Conservation (phyloP, 2,888 invertebrate species). For the Drosophila siamana region DNA sequence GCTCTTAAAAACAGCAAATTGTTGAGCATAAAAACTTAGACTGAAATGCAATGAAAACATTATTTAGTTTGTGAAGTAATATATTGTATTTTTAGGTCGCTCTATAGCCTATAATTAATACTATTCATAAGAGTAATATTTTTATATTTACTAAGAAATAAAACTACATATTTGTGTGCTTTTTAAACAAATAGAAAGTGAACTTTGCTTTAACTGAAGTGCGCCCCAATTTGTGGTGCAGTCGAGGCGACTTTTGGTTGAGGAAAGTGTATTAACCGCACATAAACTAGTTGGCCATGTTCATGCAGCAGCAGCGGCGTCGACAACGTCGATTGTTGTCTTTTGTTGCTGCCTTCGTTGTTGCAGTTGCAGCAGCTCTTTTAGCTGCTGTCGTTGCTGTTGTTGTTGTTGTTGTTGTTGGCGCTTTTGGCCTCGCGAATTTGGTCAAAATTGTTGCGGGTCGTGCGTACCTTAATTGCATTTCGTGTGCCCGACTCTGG, state of each 20-base stretch:
- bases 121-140: too few species aligned
- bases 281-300: conserved; percentile 50
- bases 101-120: too few species aligned
- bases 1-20: too few species aligned
- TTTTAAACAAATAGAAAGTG: too few species aligned
- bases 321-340: conserved; percentile 26
- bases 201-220: not conserved
- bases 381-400: conserved; percentile 2
- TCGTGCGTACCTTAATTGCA: conserved; percentile 63
- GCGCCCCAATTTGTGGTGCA: not conserved
- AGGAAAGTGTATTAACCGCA: conserved; percentile 27
- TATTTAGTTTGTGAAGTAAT: too few species aligned
- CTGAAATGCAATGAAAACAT: too few species aligned
- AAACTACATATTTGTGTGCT: too few species aligned
- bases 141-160: too few species aligned
- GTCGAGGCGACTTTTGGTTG: not conserved
- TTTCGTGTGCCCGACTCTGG: conserved; percentile 42
- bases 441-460: conserved; percentile 63
- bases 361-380: not conserved
- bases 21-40: too few species aligned
- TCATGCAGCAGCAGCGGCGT: conserved; percentile 24
- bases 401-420: conserved; percentile 25
- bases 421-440: conserved; percentile 39
- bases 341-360: conserved; percentile 7
- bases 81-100: too few species aligned